Conservation (phyloP, 1,140 invertebrate species). For the Drosophila albomicans region DNA sequence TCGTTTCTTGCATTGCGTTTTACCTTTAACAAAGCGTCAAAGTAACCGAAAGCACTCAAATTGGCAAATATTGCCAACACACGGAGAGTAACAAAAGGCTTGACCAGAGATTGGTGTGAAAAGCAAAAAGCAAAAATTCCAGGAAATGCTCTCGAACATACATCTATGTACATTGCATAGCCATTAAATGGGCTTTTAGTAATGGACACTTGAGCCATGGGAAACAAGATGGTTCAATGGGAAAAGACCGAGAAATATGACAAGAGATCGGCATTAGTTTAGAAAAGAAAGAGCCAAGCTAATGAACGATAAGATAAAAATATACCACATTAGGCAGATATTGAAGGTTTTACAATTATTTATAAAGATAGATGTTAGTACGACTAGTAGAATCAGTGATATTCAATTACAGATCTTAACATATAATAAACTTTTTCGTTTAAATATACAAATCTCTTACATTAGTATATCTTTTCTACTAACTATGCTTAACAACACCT, state of each 20-base stretch:
- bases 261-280: not conserved
- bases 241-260: not conserved
- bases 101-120: conserved; percentile 59
- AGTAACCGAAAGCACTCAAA: conserved; percentile 73
- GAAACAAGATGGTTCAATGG: conserved; percentile 2
- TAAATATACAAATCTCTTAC: too few species aligned
- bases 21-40: conserved; percentile 57
- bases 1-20: conserved; percentile 22
- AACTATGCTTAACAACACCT: too few species aligned
- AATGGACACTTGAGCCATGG: conserved; percentile 51
- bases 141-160: conserved; percentile 55
- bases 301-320: not conserved
- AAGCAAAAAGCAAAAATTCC: conserved; percentile 67
- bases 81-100: conserved; percentile 35
- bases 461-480: not conserved
- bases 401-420: too few species aligned
- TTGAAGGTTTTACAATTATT: too few species aligned
- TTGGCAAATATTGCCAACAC: conserved; percentile 62
- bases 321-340: too few species aligned
- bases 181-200: conserved; percentile 62
- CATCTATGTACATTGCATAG: conserved; percentile 35
- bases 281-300: not conserved
- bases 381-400: too few species aligned
- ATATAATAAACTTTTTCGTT: too few species aligned
- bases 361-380: too few species aligned